phyloP scores from a whole-genome alignment of 2,113 vertebrate species.

The Bos indicus region DNA sequence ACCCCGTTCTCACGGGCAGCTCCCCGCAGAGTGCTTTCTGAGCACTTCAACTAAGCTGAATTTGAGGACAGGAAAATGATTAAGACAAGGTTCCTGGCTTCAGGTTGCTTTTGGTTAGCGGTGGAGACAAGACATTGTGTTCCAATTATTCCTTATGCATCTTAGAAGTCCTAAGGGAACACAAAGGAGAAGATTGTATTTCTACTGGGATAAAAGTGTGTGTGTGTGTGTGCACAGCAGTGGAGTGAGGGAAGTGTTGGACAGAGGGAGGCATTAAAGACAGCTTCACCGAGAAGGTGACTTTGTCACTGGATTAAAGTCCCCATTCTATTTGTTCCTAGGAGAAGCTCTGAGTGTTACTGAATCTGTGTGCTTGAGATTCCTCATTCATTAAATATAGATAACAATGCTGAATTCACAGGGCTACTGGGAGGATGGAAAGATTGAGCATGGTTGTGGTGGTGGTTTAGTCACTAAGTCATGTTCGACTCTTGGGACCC shows the following conservation, averaged over 20 bases:
- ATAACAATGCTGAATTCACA: background rate
- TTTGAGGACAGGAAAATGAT: background rate
- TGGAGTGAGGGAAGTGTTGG: background rate
- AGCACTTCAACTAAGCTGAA: background rate
- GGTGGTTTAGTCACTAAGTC: background rate
- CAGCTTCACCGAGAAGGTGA: background rate
- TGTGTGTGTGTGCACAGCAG: accelerated
- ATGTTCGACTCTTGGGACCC: background rate
- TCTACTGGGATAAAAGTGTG: background rate
- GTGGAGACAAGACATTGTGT: background rate
- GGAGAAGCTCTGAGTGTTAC: background rate
- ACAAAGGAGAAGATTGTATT: background rate
- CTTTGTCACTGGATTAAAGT: background rate
- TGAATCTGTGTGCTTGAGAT: background rate
- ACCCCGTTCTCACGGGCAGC: no score
- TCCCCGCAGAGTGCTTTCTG: background rate
- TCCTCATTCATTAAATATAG: background rate
- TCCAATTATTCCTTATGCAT: slow-evolving; percentile 14
- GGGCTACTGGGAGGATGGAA: background rate
- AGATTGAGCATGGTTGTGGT: background rate
- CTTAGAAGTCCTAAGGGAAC: background rate
- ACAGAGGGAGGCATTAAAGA: background rate
- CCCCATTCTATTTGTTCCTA: background rate
- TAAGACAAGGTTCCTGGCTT: background rate
- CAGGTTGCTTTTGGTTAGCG: background rate